These are phyloP conservation scores for Orgyia antiqua DNA, from an alignment of 2,888 invertebrate genomes.

Conservation along the genomic window DNA sequence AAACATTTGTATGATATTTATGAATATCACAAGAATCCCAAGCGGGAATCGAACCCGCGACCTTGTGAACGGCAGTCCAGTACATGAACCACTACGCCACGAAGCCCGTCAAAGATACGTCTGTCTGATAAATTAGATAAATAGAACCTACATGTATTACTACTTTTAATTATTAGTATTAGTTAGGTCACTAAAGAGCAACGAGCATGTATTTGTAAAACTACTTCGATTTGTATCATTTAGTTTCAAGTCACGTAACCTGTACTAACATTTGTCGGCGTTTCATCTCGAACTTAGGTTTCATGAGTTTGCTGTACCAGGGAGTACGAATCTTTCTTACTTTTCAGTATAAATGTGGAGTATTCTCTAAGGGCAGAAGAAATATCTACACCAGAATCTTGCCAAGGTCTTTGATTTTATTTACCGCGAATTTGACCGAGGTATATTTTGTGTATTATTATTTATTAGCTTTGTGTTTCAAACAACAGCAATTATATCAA, in stretches of 20 bases:
- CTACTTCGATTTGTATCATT: constrained; percentile 13
- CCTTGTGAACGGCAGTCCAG: too few species aligned
- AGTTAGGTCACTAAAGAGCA: background rate
- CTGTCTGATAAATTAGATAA: too few species aligned
- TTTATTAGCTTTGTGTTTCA: too few species aligned
- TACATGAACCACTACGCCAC: too few species aligned
- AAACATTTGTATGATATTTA: too few species aligned
- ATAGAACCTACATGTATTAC: too few species aligned
- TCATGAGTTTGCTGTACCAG: constrained; percentile 22
- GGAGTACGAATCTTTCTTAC: constrained; percentile 24
- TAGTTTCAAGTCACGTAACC: constrained; percentile 23
- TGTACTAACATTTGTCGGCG: constrained; percentile 25
- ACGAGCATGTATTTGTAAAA: constrained; percentile 10
- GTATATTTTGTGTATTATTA: background rate
- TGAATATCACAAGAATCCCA: too few species aligned
- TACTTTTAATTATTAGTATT: too few species aligned
- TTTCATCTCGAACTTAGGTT: constrained; percentile 29
- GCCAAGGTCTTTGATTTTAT: too few species aligned
- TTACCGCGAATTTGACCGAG: background rate
- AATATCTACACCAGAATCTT: background rate
- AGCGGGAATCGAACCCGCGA: too few species aligned
- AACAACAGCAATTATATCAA: too few species aligned
- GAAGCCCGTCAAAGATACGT: too few species aligned
- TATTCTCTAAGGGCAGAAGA: constrained; percentile 7
- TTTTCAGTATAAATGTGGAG: constrained; percentile 15